phyloP scores from a whole-genome alignment of 2,888 invertebrate species.

The Eudasyphora cyanicolor region DNA sequence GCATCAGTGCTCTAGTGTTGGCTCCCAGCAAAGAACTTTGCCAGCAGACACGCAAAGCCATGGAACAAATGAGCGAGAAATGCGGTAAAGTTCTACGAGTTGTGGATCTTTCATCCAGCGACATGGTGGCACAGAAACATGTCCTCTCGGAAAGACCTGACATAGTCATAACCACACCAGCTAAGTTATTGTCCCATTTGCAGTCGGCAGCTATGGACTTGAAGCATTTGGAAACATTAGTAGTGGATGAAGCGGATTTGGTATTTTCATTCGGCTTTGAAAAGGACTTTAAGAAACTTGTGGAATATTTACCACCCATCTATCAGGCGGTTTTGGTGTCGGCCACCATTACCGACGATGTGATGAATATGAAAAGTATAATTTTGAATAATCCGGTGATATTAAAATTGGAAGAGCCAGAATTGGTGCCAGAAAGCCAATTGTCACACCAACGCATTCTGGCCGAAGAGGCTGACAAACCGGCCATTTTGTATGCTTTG shows the following conservation, averaged over 20 bases:
- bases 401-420: conserved; percentile 95
- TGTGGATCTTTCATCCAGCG: conserved; percentile 92
- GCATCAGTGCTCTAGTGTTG: conserved; percentile 89
- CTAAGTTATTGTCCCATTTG: conserved; percentile 89
- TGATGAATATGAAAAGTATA: conserved; percentile 92
- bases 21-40: conserved; percentile 97
- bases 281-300: conserved; percentile 76
- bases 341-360: conserved; percentile 97
- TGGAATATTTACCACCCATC: conserved; percentile 88
- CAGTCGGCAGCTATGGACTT: conserved; percentile 87
- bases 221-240: conserved; percentile 92
- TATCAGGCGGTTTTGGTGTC: conserved; percentile 95
- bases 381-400: conserved; percentile 97
- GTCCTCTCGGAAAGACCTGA: conserved; percentile 92
- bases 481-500: conserved; percentile 94
- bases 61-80: conserved; percentile 88
- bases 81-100: conserved; percentile 95
- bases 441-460: conserved; percentile 93
- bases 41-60: conserved; percentile 87
- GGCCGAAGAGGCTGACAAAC: conserved; percentile 97
- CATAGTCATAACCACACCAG: conserved; percentile 94
- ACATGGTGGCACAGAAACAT: no score
- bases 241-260: conserved; percentile 99
- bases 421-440: conserved; percentile 92
- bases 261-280: conserved; percentile 95